These are phyloP conservation scores for Saiga tatarica DNA, from an alignment of 2,113 vertebrate genomes.

Conservation along the genomic window DNA sequence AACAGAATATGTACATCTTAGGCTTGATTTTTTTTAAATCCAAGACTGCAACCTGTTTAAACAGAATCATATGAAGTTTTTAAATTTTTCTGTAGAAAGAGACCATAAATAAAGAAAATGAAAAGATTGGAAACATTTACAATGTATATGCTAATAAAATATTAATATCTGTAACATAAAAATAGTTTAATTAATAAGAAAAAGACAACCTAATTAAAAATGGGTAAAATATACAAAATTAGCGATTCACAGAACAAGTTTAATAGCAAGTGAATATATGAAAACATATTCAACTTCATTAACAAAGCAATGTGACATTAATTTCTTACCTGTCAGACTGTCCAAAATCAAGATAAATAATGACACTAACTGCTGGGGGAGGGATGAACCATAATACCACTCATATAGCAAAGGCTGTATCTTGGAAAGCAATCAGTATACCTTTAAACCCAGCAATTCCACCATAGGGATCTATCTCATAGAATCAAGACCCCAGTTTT, in stretches of 20 bases:
- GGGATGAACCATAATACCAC: background rate
- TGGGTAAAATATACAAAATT: background rate
- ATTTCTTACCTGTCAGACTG: background rate
- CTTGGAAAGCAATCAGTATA: background rate
- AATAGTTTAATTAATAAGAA: background rate
- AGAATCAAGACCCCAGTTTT: background rate
- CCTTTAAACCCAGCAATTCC: background rate
- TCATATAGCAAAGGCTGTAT: background rate
- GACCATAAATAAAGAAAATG: background rate
- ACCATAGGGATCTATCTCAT: background rate
- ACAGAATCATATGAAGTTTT: background rate
- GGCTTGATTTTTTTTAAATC: background rate
- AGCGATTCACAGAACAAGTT: background rate
- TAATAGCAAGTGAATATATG: background rate
- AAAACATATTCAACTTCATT: constrained; percentile 1
- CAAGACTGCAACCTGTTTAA: background rate
- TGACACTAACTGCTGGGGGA: background rate
- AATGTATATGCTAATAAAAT: background rate
- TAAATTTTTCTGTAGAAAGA: constrained; percentile 19
- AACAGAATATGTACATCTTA: background rate
- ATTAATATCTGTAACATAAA: background rate
- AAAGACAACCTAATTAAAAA: background rate
- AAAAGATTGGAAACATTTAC: background rate
- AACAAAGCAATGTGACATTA: background rate
- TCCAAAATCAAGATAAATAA: background rate